Percentiles rank a stretch among this genome's conserved stretches.
These are phyloP conservation scores for Pseudolaguvia tuberculata DNA, from an alignment of 2,113 vertebrate genomes.

Conservation along the genomic window DNA sequence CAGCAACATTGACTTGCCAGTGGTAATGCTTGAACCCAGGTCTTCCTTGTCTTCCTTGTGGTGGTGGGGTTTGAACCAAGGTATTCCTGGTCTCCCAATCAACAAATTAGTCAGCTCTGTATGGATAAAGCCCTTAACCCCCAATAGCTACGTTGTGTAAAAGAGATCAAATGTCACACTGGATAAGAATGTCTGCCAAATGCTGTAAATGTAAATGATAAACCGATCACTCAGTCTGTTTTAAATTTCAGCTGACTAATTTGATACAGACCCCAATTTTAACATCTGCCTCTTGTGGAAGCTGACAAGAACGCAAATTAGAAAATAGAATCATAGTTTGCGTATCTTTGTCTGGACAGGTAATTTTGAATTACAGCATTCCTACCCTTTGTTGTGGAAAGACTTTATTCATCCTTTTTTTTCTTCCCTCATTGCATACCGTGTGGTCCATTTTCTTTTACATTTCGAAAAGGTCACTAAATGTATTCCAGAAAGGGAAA, in stretches of 20 bases:
- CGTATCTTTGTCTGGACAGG: background rate
- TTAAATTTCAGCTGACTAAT: background rate
- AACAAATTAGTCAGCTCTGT: too few relatives aligned
- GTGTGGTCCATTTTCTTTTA: background rate
- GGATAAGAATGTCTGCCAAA: too few relatives aligned
- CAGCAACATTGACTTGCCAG: too few relatives aligned
- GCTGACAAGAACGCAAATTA: background rate
- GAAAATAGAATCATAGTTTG: background rate
- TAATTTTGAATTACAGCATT: background rate
- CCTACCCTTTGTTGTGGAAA: slow-evolving; percentile 1
- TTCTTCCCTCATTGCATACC: background rate
- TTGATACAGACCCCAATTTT: background rate
- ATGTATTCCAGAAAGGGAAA: background rate
- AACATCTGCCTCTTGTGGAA: background rate
- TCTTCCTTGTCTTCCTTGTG: too few relatives aligned
- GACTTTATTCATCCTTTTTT: background rate
- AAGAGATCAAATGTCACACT: too few relatives aligned
- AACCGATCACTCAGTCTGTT: too few relatives aligned
- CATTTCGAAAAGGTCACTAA: background rate
- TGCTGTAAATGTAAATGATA: too few relatives aligned
- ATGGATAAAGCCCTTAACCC: too few relatives aligned
- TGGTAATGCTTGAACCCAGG: too few relatives aligned
- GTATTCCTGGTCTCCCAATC: too few relatives aligned
- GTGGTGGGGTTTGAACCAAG: too few relatives aligned
- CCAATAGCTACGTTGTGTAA: too few relatives aligned